These are phyloP conservation scores for Zapornia atra DNA, from an alignment of 2,113 vertebrate genomes.

Conservation along the genomic window DNA sequence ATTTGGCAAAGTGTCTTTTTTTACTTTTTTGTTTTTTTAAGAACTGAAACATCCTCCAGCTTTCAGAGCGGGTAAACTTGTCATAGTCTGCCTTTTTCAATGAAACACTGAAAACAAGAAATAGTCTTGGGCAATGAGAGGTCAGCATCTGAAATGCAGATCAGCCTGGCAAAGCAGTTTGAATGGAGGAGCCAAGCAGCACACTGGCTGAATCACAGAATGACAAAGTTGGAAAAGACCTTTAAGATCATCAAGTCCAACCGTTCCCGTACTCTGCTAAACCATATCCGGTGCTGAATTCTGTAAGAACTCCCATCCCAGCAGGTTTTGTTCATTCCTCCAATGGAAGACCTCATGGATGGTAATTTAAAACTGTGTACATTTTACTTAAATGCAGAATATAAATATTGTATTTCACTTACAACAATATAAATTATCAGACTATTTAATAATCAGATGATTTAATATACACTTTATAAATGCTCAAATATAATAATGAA, in stretches of 20 bases:
- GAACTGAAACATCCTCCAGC: background rate
- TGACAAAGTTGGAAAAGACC: too few relatives aligned
- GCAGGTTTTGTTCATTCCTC: background rate
- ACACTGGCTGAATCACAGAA: background rate
- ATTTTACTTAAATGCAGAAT: background rate
- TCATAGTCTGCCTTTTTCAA: background rate
- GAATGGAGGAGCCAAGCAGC: fast-evolving
- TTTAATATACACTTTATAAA: background rate
- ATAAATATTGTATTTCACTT: background rate
- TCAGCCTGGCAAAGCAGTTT: background rate
- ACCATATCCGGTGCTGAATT: background rate
- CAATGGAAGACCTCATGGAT: background rate
- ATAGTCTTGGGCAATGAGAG: background rate
- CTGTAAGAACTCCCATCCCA: background rate
- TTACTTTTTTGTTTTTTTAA: background rate
- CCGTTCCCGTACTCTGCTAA: too few relatives aligned
- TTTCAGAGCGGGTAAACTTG: background rate
- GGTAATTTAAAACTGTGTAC: background rate
- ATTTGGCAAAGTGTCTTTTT: background rate
- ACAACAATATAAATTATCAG: background rate
- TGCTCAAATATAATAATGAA: background rate
- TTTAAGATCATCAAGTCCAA: too few relatives aligned
- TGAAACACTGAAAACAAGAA: background rate
- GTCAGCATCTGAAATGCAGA: background rate
- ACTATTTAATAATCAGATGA: background rate